Evolutionary conservation across 2,888 invertebrate species (phyloP).

Genomic region (Acleris laterana): DNA sequence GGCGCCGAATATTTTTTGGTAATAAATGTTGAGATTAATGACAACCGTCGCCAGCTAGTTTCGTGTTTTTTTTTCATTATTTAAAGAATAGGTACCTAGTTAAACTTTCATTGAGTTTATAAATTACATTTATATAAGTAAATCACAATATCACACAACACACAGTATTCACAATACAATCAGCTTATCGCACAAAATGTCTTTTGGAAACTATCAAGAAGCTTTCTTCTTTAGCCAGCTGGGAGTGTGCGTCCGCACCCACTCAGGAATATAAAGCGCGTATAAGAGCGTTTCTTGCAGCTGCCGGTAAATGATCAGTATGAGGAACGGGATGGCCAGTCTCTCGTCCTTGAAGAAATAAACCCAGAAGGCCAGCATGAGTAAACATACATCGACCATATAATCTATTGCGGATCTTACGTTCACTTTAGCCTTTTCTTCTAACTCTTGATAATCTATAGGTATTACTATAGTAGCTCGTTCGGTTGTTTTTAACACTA

Average conservation of each 20-base stretch:
- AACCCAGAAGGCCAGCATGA: constrained; percentile 91
- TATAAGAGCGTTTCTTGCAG: constrained; percentile 86
- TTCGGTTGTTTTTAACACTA: constrained; percentile 71
- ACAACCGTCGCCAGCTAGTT: constrained; percentile 70
- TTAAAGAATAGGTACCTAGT: constrained; percentile 35
- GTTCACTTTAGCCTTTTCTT: constrained; percentile 86
- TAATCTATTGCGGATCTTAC: constrained; percentile 89
- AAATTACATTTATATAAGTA: constrained; percentile 60
- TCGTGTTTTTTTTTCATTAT: constrained; percentile 45
- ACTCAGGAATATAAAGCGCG: constrained; percentile 81
- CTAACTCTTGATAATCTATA: constrained; percentile 82
- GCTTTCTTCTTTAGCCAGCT: constrained; percentile 74
- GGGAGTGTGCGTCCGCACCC: constrained; percentile 75
- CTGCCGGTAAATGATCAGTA: constrained; percentile 90
- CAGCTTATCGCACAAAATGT: constrained; percentile 69
- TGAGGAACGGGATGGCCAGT: constrained; percentile 91
- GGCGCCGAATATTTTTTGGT: constrained; percentile 43
- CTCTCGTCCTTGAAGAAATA: constrained; percentile 92
- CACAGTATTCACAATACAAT: constrained; percentile 70
- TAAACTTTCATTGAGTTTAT: constrained; percentile 42
- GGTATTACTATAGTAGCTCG: constrained; percentile 77
- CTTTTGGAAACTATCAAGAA: constrained; percentile 76
- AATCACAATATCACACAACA: constrained; percentile 73
- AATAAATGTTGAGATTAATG: constrained; percentile 42
- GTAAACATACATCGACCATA: constrained; percentile 89